Evolutionary conservation across 2,113 vertebrate species (phyloP), one percentile per base, ranked within the genome.

Genomic region (Xenopus laevis): DNA sequence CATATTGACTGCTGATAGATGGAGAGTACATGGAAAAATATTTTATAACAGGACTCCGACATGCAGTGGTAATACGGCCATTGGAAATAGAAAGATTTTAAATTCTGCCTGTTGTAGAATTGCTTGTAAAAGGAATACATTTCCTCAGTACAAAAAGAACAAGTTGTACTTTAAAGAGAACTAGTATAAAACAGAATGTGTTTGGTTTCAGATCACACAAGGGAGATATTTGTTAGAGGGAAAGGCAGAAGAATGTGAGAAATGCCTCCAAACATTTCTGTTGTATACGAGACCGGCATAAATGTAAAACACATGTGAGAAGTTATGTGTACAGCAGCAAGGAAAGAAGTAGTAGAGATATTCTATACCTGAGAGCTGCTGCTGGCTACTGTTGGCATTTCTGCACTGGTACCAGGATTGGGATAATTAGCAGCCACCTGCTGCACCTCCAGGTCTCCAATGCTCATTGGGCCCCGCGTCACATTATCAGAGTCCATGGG

Each of bases 391-490:
- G 65, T 27, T 40, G 68, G 11, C 68, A 59, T 71, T 67, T 69
- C 47, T 44, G 53, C 8, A 71, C 23, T 58, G 52, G 65, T 78
- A 66, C 72, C 33, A 79, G 79, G 58, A 73, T 44, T 77, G 45
- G 74, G 50, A 65, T 72, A 59, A 57, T 72, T 66, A 64, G 77
- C 62, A 65, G 76, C 7, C 18, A 67, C 5, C 7, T 72, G 59
- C 11, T 79, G 82, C 0, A 72, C 69, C 7, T 86, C 87, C 77
- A 92, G 72, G 53, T 92, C 87, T 6, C 67, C 64, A 79, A 92
- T 70, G 82, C 83, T 82, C 89, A 92, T 83, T 16, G 86, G 88
- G 52, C 88, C 86, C 17, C 2, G 64, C 77, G 82, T 89, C 13
- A 21, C 47, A 62, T 64, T 57, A 81, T 74, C 82, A 53, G 63